Evolutionary conservation across 2,888 invertebrate genomes (phyloP).

Genomic region (Uropetala carovei): DNA sequence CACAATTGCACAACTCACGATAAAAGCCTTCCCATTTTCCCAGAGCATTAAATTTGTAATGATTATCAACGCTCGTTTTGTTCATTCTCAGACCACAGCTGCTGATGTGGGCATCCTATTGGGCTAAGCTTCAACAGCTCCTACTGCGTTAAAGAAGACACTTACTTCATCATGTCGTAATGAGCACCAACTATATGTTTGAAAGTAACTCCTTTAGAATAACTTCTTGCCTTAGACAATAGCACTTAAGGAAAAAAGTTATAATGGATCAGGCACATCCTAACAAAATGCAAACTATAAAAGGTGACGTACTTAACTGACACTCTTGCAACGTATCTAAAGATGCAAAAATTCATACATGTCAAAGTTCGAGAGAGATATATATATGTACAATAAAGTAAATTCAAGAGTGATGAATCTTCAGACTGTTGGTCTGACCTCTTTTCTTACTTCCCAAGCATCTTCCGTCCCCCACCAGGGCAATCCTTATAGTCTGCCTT

Average conservation of each 20-base stretch:
- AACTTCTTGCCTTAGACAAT: constrained; percentile 1
- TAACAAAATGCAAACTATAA: constrained; percentile 52
- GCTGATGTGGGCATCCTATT: not conserved
- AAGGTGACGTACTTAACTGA: not conserved
- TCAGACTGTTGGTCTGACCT: not conserved
- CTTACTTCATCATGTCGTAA: not conserved
- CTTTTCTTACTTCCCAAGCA: not conserved
- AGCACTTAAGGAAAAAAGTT: constrained; percentile 15
- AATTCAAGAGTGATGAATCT: constrained; percentile 46
- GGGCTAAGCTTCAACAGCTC: constrained; percentile 15
- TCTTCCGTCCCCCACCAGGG: not conserved
- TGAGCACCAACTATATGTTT: constrained; percentile 21
- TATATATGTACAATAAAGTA: constrained; percentile 33
- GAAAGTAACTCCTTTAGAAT: constrained; percentile 48
- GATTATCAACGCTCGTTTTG: constrained; percentile 39
- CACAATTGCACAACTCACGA: constrained; percentile 54
- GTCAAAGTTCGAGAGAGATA: constrained; percentile 14
- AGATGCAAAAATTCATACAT: not conserved
- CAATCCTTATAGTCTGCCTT: constrained; percentile 32
- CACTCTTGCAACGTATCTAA: constrained; percentile 48
- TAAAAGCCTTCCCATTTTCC: constrained; percentile 48
- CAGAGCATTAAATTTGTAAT: constrained; percentile 38
- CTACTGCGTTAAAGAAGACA: constrained; percentile 27
- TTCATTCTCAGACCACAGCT: not conserved
- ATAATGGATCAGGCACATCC: not conserved